Percentiles rank a stretch among this genome's conserved stretches.
These are phyloP conservation scores for Heterotis niloticus DNA, from an alignment of 2,113 vertebrate genomes.

Conservation along the genomic window DNA sequence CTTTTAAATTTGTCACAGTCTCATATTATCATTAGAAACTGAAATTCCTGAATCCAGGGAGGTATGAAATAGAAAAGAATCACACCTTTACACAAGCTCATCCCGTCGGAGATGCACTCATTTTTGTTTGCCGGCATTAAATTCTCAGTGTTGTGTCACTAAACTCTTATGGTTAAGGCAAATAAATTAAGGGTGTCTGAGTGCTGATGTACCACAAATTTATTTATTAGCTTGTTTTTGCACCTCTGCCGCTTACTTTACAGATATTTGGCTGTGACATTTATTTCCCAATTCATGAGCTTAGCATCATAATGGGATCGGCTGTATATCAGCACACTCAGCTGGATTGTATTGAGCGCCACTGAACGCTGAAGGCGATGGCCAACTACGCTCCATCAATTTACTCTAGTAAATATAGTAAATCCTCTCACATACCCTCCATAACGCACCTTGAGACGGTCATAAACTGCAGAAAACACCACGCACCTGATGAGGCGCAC, in stretches of 20 bases:
- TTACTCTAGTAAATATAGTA: too few relatives aligned
- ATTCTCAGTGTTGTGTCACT: background rate
- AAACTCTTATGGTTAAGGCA: background rate
- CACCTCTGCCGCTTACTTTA: background rate
- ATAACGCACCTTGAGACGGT: too few relatives aligned
- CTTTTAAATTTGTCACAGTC: slow-evolving; percentile 11
- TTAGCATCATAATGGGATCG: background rate
- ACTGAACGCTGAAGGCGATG: too few relatives aligned
- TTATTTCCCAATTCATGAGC: background rate
- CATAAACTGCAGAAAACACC: too few relatives aligned
- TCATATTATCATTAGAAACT: background rate
- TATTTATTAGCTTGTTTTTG: background rate
- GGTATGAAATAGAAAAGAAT: background rate
- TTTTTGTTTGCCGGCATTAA: background rate
- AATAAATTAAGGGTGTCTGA: background rate
- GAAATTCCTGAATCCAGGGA: background rate
- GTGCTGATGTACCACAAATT: background rate
- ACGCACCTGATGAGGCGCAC: too few relatives aligned
- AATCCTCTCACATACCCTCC: too few relatives aligned
- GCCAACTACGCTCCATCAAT: too few relatives aligned
- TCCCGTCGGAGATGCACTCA: background rate
- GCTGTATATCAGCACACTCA: too few relatives aligned
- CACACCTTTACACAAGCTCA: too few relatives aligned
- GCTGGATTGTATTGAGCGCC: too few relatives aligned
- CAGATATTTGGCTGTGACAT: background rate